Evolutionary conservation across 2,113 vertebrate genomes (phyloP).

Genomic region (Brevimyrus niger): DNA sequence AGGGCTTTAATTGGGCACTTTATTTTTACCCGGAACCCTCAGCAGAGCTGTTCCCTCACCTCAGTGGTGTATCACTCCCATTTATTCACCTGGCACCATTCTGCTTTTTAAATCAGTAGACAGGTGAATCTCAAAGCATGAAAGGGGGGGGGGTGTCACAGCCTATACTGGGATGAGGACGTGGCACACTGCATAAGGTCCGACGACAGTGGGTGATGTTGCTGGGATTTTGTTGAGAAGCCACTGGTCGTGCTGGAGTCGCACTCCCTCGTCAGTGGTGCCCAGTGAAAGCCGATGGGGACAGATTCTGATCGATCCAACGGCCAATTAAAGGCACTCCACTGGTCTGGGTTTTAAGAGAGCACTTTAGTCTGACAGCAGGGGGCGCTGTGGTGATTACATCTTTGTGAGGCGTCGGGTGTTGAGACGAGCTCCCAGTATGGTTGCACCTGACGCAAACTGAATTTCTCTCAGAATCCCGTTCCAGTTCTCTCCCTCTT

Average conservation of each 20-base stretch:
- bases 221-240: neutral
- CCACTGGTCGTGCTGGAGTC: neutral
- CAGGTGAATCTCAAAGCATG: neutral
- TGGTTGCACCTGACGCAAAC: constrained; percentile 74
- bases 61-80: neutral
- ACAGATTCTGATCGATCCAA: neutral
- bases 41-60: neutral
- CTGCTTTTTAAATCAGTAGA: neutral
- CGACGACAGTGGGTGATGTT: neutral
- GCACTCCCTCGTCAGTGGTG: neutral
- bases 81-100: neutral
- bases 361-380: neutral
- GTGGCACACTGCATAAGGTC: neutral
- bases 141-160: neutral
- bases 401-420: constrained; percentile 84
- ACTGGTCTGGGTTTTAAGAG: neutral
- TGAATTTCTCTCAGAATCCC: constrained; percentile 84
- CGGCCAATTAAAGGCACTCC: neutral
- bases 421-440: constrained; percentile 78
- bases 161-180: neutral
- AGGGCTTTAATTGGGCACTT: neutral
- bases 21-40: neutral
- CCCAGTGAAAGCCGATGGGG: neutral
- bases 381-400: constrained; percentile 43
- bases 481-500: constrained; percentile 79